A percentile compares a stretch with the other conserved stretches of the same genome.
These are phyloP conservation scores for Cheilosia variabilis DNA, from an alignment of 2,888 invertebrate genomes.

Conservation along the genomic window DNA sequence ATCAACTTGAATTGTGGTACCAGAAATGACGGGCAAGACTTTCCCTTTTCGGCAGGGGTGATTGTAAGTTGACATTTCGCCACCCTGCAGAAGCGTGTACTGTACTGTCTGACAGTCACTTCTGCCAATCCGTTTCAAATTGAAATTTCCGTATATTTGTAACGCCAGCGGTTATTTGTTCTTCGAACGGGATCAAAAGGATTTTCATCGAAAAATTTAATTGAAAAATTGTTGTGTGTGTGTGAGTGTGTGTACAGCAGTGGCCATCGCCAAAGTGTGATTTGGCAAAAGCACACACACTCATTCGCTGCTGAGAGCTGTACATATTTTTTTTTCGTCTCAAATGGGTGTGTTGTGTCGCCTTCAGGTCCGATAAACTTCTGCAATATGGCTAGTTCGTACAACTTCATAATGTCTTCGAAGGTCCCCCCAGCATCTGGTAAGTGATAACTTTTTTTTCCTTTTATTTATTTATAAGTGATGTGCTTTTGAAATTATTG, in stretches of 20 bases:
- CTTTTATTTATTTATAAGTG: constrained; percentile 17
- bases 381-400: constrained; percentile 58
- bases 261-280: constrained; percentile 49
- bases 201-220: constrained; percentile 73
- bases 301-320: constrained; percentile 25
- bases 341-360: constrained; percentile 69
- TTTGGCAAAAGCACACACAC: constrained; percentile 49
- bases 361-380: constrained; percentile 53
- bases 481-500: constrained; percentile 6
- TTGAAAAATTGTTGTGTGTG: constrained; percentile 60
- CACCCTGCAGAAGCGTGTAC: constrained; percentile 56
- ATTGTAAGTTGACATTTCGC: constrained; percentile 60
- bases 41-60: constrained; percentile 57
- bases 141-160: constrained; percentile 58
- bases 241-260: constrained; percentile 39
- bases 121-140: constrained; percentile 61
- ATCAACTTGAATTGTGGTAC: constrained; percentile 55
- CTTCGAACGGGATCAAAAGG: constrained; percentile 73
- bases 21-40: constrained; percentile 58
- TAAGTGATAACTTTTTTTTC: constrained; percentile 44
- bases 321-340: constrained; percentile 29
- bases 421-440: constrained; percentile 25
- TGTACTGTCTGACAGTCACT: constrained; percentile 51
- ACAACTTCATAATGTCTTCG: neutral
- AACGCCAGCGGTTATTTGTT: constrained; percentile 70